phyloP scores from a whole-genome alignment of 2,113 vertebrate genomes.

The Cephalopterus ornatus region DNA sequence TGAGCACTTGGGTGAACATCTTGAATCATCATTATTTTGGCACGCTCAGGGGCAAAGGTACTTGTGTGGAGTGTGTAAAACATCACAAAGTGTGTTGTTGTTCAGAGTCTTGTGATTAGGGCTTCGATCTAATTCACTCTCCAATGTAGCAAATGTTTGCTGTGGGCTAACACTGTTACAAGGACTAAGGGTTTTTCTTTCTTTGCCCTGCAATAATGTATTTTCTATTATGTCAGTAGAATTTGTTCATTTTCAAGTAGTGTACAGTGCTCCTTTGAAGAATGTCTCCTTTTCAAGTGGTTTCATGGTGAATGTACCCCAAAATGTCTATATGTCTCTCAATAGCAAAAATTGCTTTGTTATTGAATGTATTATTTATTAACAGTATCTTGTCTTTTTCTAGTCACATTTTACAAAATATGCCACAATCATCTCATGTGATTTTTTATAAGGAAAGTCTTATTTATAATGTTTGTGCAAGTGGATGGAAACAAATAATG shows the following conservation, averaged over 20 bases:
- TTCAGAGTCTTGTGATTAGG: constrained; percentile 44
- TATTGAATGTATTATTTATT: constrained; percentile 51
- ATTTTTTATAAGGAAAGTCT: constrained; percentile 54
- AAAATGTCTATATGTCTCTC: constrained; percentile 31
- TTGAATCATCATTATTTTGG: background rate
- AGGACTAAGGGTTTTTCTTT: constrained; percentile 27
- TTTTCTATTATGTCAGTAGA: constrained; percentile 39
- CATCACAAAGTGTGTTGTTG: background rate
- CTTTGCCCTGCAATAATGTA: constrained; percentile 45
- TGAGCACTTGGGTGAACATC: background rate
- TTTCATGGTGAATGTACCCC: constrained; percentile 37
- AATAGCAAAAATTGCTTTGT: constrained; percentile 39
- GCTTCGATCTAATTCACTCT: background rate
- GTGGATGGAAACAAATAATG: background rate
- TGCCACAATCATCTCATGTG: constrained; percentile 18
- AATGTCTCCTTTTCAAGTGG: constrained; percentile 24
- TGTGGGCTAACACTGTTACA: constrained; percentile 10
- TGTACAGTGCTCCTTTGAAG: constrained; percentile 11
- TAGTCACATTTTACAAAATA: constrained; percentile 46
- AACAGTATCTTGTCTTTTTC: constrained; percentile 48
- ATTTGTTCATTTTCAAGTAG: constrained; percentile 10
- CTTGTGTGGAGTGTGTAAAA: constrained; percentile 23
- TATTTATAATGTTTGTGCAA: constrained; percentile 49
- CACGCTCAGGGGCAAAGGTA: background rate
- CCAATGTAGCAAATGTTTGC: constrained; percentile 51